Conservation (phyloP, 1,140 invertebrate species). For the Hydropsyche tenuis region DNA sequence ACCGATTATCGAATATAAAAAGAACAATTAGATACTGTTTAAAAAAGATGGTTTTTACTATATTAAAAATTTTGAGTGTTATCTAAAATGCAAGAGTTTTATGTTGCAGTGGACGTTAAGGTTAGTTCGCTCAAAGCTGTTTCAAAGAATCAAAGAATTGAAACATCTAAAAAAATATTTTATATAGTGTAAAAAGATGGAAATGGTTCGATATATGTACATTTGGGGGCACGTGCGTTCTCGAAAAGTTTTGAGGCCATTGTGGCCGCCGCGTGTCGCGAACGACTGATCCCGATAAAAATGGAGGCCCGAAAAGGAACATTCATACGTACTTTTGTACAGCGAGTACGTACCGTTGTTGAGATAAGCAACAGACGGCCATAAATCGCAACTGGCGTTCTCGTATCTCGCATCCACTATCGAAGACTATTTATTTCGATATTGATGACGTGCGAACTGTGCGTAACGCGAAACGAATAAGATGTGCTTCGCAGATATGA, state of each 20-base stretch:
- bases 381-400: constrained; percentile 46
- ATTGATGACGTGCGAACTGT: constrained; percentile 43
- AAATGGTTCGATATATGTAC: background rate
- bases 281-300: background rate
- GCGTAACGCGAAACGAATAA: constrained; percentile 29
- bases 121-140: too few relatives aligned
- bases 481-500: constrained; percentile 25
- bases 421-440: constrained; percentile 48
- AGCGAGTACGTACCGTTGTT: constrained; percentile 14
- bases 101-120: too few relatives aligned
- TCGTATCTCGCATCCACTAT: constrained; percentile 39
- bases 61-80: too few relatives aligned
- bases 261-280: background rate
- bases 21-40: too few relatives aligned
- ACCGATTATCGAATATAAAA: too few relatives aligned
- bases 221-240: background rate
- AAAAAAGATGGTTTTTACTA: too few relatives aligned
- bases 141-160: too few relatives aligned
- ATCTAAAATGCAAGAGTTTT: too few relatives aligned
- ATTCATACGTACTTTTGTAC: background rate
- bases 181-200: too few relatives aligned
- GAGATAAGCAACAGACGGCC: constrained; percentile 41
- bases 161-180: too few relatives aligned
- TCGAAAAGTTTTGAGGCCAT: constrained; percentile 12
- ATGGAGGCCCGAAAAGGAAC: constrained; percentile 19